Base-by-base conservation (phyloP, 2,113 vertebrate genomes). In the Canis aureus region DNA sequence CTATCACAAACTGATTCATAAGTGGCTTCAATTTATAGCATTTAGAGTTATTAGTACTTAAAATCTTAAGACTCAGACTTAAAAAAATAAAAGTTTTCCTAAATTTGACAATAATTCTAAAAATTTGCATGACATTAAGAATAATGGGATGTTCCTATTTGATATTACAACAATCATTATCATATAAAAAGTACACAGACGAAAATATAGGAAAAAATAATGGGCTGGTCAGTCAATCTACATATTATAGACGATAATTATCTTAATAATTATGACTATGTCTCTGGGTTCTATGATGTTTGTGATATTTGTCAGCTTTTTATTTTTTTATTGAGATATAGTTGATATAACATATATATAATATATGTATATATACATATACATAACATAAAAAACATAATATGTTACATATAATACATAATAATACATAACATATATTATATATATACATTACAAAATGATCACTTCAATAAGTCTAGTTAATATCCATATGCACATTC, bases 101-200 rank as follows among this genome's bases (percentile, higher is more conserved):
- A 51, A 86, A 89, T 71, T 43, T 83, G 29, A 43, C 17, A 57
- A 43, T 11, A 67, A 35, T 71, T 43, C 53, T 57, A 74, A 69
- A 19, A 81, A 32, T 80, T 55, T 89, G 64, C 6, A 59, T 73
- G 55, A 19, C 2, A 62, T 92, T 94, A 71, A 59, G 51, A 35
- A 66, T 20, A 67, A 32, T 51, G 15, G n/a, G 29, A 91, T 82
- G 23, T 55, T 97, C 95, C 79, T 78, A 38, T 94, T 91, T 82
- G 17, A 12, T 71, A 20, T 25, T 64, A 82, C 7, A 79, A 92
- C 78, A 92, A 27, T 89, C 1, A 85, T 60, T 69, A 49, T 74
- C 43, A 89, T 73, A 11, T 93, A 85, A 95, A 78, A 89, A 69
- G 69, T 69, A 1, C 8, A 15, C 11, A 51, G 17, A 32, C 23